These are phyloP conservation scores for Centruroides vittatus DNA, from an alignment of 1,140 invertebrate species.

Conservation along the genomic window DNA sequence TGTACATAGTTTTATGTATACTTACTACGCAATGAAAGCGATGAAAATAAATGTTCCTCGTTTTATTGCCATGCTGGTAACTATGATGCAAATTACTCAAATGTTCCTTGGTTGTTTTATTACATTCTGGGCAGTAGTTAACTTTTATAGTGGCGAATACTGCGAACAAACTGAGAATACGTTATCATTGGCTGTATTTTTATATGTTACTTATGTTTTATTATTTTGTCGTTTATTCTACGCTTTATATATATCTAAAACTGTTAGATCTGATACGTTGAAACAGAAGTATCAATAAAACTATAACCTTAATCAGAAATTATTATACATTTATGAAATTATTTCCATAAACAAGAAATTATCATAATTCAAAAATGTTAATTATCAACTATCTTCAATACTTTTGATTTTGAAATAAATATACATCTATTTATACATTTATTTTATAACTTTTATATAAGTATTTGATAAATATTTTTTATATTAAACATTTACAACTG, in stretches of 20 bases:
- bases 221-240: conserved; percentile 83
- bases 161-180: conserved; percentile 31
- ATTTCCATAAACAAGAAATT: too few species aligned
- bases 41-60: conserved; percentile 68
- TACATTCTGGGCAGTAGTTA: conserved; percentile 61
- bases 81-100: conserved; percentile 76
- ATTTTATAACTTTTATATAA: too few species aligned
- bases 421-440: too few species aligned
- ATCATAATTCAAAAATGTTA: too few species aligned
- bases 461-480: too few species aligned
- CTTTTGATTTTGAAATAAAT: too few species aligned
- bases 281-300: too few species aligned
- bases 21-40: conserved; percentile 83
- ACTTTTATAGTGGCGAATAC: conserved; percentile 25
- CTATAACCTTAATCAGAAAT: too few species aligned
- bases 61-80: conserved; percentile 81
- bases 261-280: too few species aligned
- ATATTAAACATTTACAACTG: too few species aligned
- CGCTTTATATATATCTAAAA: conserved; percentile 45
- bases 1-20: conserved; percentile 96
- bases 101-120: conserved; percentile 89
- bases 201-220: conserved; percentile 62
- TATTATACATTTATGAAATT: too few species aligned
- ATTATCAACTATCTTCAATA: too few species aligned
- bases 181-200: conserved; percentile 28